phyloP scores from a whole-genome alignment of 2,888 invertebrate species.

The Tuberolachnus salignus region DNA sequence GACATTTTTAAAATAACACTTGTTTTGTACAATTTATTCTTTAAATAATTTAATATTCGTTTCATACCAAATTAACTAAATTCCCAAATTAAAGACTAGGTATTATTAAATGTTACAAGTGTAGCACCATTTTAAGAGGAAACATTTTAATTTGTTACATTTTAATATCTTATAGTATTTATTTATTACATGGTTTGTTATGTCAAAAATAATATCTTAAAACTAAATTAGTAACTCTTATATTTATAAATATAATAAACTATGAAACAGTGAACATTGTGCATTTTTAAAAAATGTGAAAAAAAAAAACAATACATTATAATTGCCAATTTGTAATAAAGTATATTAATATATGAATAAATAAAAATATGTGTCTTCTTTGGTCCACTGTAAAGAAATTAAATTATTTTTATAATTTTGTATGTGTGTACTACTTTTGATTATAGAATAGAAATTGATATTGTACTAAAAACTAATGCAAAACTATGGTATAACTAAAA shows the following conservation, averaged over 20 bases:
- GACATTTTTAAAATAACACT: conserved; percentile 10
- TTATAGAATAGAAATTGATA: too few species aligned
- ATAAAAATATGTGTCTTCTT: neutral
- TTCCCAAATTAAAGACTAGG: neutral
- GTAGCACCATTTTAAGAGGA: conserved; percentile 33
- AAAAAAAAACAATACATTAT: neutral
- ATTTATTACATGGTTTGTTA: neutral
- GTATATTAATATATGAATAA: neutral
- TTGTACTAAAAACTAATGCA: too few species aligned
- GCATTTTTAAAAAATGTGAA: neutral
- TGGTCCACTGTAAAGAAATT: too few species aligned
- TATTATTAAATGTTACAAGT: conserved; percentile 3
- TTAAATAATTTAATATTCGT: neutral
- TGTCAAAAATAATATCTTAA: conserved; percentile 3
- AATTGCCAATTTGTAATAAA: neutral
- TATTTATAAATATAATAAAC: neutral
- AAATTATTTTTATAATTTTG: too few species aligned
- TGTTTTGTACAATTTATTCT: too few species aligned
- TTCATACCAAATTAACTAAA: neutral
- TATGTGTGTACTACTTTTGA: too few species aligned
- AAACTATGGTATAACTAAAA: too few species aligned
- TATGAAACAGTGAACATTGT: neutral
- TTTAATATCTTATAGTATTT: conserved; percentile 5
- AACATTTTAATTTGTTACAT: conserved; percentile 31
- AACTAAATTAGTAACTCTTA: conserved; percentile 14